A percentile compares a stretch with the other conserved stretches of the same genome.
These are phyloP conservation scores for Phyto melanocephala DNA, from an alignment of 2,888 invertebrate genomes.

Conservation along the genomic window DNA sequence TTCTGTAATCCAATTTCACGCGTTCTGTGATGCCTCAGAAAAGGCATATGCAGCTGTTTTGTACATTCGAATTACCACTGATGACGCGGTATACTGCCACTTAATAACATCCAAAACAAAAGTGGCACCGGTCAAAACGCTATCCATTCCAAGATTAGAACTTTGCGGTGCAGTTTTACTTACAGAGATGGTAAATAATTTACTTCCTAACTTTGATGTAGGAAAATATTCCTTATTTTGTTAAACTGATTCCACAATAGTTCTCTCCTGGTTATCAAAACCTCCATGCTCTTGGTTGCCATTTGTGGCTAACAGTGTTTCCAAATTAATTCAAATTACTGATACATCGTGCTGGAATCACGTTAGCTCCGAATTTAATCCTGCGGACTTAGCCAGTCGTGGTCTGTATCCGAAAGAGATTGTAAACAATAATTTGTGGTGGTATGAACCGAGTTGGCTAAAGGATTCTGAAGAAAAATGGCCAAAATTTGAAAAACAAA, in stretches of 20 bases:
- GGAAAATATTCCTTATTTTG: not conserved
- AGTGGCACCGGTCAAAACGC: not conserved
- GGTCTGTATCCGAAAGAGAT: slow-evolving; percentile 14
- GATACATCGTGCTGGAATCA: not conserved
- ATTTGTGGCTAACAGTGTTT: slow-evolving; percentile 30
- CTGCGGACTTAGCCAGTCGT: slow-evolving; percentile 38
- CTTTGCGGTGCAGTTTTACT: slow-evolving; percentile 21
- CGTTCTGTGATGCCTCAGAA: slow-evolving; percentile 8
- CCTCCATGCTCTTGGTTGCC: slow-evolving; percentile 15
- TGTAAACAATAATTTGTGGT: slow-evolving; percentile 7
- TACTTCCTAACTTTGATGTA: not conserved
- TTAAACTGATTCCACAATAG: slow-evolving; percentile 19
- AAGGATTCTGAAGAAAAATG: not conserved
- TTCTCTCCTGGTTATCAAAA: slow-evolving; percentile 5
- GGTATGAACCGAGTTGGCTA: slow-evolving; percentile 35
- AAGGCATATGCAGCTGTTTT: not conserved
- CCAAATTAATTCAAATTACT: slow-evolving; percentile 14
- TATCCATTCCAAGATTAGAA: slow-evolving; percentile 23
- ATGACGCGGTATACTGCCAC: not conserved
- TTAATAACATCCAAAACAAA: not conserved
- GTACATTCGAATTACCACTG: not conserved
- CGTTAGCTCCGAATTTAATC: slow-evolving; percentile 26
- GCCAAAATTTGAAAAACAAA: not conserved
- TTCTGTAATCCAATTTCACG: not conserved
- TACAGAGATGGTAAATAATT: not conserved